These are phyloP conservation scores for Dicerorhinus sumatrensis DNA, from an alignment of 2,113 vertebrate species.

Conservation along the genomic window DNA sequence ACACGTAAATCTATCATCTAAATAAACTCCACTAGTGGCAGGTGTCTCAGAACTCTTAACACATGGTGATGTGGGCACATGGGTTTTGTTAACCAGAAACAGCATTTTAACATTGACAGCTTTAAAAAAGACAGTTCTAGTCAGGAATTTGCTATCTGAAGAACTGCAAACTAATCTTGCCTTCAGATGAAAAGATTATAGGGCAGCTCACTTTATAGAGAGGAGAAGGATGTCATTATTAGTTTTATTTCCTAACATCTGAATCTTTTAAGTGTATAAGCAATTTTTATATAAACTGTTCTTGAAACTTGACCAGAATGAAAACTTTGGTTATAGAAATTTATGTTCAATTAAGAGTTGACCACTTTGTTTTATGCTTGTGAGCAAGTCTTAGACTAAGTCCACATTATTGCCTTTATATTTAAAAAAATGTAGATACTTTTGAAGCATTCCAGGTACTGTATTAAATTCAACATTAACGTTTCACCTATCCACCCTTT, in stretches of 20 bases:
- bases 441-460: not conserved
- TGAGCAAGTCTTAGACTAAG: not conserved
- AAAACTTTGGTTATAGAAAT: constrained; percentile 39
- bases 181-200: constrained; percentile 21
- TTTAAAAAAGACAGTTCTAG: constrained; percentile 48
- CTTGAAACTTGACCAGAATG: not conserved
- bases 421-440: not conserved
- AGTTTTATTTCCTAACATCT: constrained; percentile 41
- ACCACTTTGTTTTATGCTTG: not conserved
- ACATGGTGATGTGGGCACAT: constrained; percentile 19
- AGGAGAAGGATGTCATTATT: not conserved
- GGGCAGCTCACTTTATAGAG: not conserved
- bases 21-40: constrained; percentile 60
- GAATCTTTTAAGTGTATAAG: not conserved
- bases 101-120: constrained; percentile 67
- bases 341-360: not conserved
- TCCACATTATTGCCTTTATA: not conserved
- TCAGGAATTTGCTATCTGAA: constrained; percentile 25
- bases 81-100: constrained; percentile 73
- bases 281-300: constrained; percentile 4
- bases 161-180: constrained; percentile 39
- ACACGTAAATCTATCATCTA: constrained; percentile 38
- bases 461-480: not conserved
- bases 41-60: constrained; percentile 59
- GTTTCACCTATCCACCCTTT: not conserved